phyloP scores from a whole-genome alignment of 1,140 invertebrate species.

The Centruroides sculpturatus region DNA sequence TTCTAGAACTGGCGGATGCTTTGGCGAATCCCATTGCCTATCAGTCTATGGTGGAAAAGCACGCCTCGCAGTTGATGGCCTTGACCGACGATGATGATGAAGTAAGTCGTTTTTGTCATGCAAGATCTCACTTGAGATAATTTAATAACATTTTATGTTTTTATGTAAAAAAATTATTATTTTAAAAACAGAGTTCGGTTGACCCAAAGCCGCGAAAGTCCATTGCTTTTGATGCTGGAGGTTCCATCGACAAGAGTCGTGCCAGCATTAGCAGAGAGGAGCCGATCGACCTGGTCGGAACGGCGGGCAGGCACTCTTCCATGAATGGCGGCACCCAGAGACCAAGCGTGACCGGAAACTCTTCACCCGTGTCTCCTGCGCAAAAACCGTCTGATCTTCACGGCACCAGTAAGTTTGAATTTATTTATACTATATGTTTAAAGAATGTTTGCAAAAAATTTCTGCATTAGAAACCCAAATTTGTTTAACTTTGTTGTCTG shows the following conservation, averaged over 20 bases:
- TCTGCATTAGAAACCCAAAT: too few relatives aligned
- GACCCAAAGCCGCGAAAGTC: too few relatives aligned
- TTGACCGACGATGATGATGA: constrained; percentile 63
- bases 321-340: constrained; percentile 17
- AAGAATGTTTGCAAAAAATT: too few relatives aligned
- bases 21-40: constrained; percentile 95
- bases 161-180: too few relatives aligned
- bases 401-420: constrained; percentile 10
- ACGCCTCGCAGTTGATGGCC: constrained; percentile 74
- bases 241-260: too few relatives aligned
- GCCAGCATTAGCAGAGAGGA: neutral
- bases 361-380: constrained; percentile 1
- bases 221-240: too few relatives aligned
- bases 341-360: neutral
- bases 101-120: constrained; percentile 16
- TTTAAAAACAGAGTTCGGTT: too few relatives aligned
- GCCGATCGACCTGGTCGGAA: neutral
- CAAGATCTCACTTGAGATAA: too few relatives aligned
- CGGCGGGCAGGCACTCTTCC: neutral
- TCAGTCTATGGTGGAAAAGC: constrained; percentile 82
- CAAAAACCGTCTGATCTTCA: constrained; percentile 5
- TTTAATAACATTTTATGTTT: too few relatives aligned
- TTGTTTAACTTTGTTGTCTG: too few relatives aligned
- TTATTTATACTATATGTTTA: neutral
- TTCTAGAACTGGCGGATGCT: constrained; percentile 77